Percentiles rank a stretch among this genome's conserved stretches.
These are phyloP conservation scores for Ectropis grisescens DNA, from an alignment of 1,140 invertebrate genomes.

Conservation along the genomic window DNA sequence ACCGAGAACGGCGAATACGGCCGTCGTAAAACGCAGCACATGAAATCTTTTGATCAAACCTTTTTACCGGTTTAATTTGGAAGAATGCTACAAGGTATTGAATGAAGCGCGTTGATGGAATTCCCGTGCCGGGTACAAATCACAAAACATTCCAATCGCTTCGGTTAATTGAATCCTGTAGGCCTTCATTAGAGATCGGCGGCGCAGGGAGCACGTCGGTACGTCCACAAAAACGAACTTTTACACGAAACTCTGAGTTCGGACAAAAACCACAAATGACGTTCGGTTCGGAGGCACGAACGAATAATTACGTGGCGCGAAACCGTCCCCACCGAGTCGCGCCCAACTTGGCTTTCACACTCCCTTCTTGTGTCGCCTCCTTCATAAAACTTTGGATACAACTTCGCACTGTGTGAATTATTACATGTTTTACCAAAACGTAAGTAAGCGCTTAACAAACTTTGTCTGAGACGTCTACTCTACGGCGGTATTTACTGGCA, in stretches of 20 bases:
- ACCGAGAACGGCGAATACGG: no score
- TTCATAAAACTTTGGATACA: constrained; percentile 38
- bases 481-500: constrained; percentile 8
- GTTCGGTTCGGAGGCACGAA: constrained; percentile 31
- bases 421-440: constrained; percentile 42
- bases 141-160: constrained; percentile 57
- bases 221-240: constrained; percentile 50
- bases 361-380: constrained; percentile 25
- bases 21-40: no score
- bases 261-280: constrained; percentile 55
- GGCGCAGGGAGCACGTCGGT: constrained; percentile 31
- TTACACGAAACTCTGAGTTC: constrained; percentile 37
- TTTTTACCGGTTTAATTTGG: neutral
- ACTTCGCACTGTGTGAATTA: constrained; percentile 29
- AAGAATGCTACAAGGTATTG: constrained; percentile 24
- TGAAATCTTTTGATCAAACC: no score
- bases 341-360: constrained; percentile 40
- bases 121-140: constrained; percentile 44
- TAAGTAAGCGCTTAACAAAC: constrained; percentile 37
- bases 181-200: constrained; percentile 52
- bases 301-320: constrained; percentile 34
- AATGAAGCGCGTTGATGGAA: constrained; percentile 42
- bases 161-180: constrained; percentile 58
- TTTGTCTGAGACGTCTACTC: constrained; percentile 23
- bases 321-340: no score